phyloP scores from a whole-genome alignment of 2,113 vertebrate genomes.

The Oenanthe oenanthe region DNA sequence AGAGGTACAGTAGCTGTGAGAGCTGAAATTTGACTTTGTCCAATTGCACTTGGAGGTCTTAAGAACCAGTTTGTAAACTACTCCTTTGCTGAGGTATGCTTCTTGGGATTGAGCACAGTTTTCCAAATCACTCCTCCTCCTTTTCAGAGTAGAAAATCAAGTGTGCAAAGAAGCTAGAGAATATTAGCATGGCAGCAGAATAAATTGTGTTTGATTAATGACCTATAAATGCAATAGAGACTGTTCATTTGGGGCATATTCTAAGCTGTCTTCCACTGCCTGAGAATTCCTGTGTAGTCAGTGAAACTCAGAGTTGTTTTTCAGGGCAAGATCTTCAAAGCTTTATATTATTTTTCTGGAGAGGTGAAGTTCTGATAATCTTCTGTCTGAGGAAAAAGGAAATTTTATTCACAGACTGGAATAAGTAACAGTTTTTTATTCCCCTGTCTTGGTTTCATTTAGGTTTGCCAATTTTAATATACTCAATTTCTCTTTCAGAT shows the following conservation, averaged over 20 bases:
- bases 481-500: too few relatives aligned
- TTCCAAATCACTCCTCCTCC: background rate
- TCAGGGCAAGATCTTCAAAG: background rate
- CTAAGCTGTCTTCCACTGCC: background rate
- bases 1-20: constrained; percentile 77
- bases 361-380: background rate
- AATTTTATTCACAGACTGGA: background rate
- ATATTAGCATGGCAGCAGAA: constrained; percentile 17
- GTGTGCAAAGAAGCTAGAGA: background rate
- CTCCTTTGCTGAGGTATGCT: constrained; percentile 14
- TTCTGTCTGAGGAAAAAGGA: background rate
- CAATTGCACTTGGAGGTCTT: constrained; percentile 69
- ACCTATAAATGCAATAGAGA: background rate
- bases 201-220: background rate
- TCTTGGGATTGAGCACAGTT: background rate
- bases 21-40: constrained; percentile 59
- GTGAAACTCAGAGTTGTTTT: background rate
- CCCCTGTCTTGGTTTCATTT: too few relatives aligned
- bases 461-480: too few relatives aligned
- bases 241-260: background rate
- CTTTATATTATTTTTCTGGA: background rate
- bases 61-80: constrained; percentile 67
- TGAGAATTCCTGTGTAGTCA: background rate
- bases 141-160: constrained; percentile 8
- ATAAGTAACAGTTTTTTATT: background rate